A percentile compares a stretch with the other conserved stretches of the same genome.
Conservation (phyloP, 2,888 invertebrate species). For the Melanostoma scalare region DNA sequence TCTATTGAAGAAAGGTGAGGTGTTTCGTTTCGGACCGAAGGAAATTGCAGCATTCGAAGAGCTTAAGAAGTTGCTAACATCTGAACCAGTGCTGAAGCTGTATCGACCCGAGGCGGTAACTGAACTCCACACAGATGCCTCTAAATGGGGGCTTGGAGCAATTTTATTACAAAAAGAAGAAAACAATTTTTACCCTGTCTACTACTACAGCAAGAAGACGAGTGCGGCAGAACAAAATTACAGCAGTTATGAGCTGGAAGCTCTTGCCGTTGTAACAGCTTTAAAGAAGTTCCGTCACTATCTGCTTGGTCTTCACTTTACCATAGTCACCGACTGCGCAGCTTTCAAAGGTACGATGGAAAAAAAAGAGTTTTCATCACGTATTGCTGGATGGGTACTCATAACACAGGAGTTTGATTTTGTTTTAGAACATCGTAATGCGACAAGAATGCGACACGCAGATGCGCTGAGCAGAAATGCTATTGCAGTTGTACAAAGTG, state of each 20-base stretch:
- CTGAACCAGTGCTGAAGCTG: too few species aligned
- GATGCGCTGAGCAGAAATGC: constrained; percentile 40
- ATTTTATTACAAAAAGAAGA: too few species aligned
- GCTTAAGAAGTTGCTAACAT: too few species aligned
- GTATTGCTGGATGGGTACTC: constrained; percentile 74
- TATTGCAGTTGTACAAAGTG: neutral
- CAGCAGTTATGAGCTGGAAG: neutral
- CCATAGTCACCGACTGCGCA: constrained; percentile 62
- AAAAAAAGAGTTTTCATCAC: constrained; percentile 75
- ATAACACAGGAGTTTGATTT: constrained; percentile 66
- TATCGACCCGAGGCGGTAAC: too few species aligned
- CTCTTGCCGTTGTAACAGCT: neutral
- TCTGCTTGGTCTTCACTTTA: constrained; percentile 50
- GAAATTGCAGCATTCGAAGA: too few species aligned
- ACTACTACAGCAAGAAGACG: too few species aligned
- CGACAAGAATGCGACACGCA: constrained; percentile 58
- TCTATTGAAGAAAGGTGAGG: too few species aligned
- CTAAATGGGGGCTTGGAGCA: too few species aligned
- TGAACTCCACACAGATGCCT: too few species aligned
- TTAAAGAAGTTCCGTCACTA: constrained; percentile 14
- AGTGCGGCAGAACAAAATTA: neutral
- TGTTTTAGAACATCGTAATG: constrained; percentile 47
- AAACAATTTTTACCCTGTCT: too few species aligned
- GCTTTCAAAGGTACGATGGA: constrained; percentile 66
- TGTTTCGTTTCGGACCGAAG: too few species aligned